phyloP scores from a whole-genome alignment of 2,797 vertebrate species.

The Silurus lanzhouensis region DNA sequence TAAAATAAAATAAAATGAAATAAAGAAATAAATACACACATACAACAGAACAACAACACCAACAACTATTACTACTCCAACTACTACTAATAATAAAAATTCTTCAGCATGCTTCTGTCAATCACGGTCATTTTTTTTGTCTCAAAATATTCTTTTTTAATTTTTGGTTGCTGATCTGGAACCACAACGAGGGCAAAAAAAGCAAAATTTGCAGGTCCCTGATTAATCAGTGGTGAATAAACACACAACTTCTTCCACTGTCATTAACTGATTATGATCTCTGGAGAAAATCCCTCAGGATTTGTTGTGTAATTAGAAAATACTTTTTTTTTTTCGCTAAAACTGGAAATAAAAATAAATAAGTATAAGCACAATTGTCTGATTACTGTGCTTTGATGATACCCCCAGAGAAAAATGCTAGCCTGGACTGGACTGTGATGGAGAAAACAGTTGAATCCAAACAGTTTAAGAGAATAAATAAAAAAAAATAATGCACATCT shows the following conservation, averaged over 20 bases:
- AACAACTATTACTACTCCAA: not conserved
- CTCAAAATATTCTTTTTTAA: constrained; percentile 8
- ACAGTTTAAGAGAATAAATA: constrained; percentile 28
- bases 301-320: constrained; percentile 70
- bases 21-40: too few relatives aligned
- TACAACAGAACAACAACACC: not conserved
- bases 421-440: constrained; percentile 39
- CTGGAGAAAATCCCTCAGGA: constrained; percentile 67
- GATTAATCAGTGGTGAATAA: constrained; percentile 67
- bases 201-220: constrained; percentile 46
- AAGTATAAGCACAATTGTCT: constrained; percentile 56
- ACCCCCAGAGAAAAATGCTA: constrained; percentile 34
- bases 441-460: constrained; percentile 15
- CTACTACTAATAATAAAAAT: not conserved
- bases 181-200: not conserved
- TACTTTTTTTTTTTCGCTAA: constrained; percentile 46
- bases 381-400: constrained; percentile 52
- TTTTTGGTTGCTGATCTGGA: constrained; percentile 19
- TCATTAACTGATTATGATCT: constrained; percentile 71
- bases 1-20: too few relatives aligned
- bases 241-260: constrained; percentile 70
- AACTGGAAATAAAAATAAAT: constrained; percentile 9
- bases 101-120: not conserved
- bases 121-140: constrained; percentile 33
- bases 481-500: constrained; percentile 26